These are phyloP conservation scores for Dusona sp. DNA, from an alignment of 2,888 invertebrate species.

Conservation along the genomic window DNA sequence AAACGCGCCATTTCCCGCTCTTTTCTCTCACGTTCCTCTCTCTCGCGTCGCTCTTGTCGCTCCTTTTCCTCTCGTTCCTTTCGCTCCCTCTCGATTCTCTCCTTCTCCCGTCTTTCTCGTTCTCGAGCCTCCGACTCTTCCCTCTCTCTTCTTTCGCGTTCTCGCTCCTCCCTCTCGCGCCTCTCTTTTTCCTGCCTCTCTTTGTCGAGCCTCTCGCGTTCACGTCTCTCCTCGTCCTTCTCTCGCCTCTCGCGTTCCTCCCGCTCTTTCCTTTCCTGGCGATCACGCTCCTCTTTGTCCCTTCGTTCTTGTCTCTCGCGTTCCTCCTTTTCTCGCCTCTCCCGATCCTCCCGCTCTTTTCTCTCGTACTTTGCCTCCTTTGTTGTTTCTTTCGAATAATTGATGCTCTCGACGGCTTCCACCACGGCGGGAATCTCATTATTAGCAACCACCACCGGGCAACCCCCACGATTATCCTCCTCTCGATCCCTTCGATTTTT, in stretches of 20 bases:
- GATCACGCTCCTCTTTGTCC: constrained; percentile 72
- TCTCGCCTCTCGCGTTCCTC: constrained; percentile 79
- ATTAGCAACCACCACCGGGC: background rate
- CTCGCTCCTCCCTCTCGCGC: constrained; percentile 80
- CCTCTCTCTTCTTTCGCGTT: constrained; percentile 77
- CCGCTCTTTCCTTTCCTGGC: constrained; percentile 78
- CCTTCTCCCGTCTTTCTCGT: constrained; percentile 80
- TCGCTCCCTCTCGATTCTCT: constrained; percentile 78
- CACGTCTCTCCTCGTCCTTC: constrained; percentile 77
- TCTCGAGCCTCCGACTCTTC: constrained; percentile 79
- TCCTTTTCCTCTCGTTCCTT: constrained; percentile 78
- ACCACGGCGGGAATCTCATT: background rate
- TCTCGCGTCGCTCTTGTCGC: constrained; percentile 73
- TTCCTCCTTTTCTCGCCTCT: constrained; percentile 79
- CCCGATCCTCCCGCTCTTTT: constrained; percentile 78
- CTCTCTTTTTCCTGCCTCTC: constrained; percentile 77
- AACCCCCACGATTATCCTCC: constrained; percentile 62
- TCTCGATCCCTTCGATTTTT: constrained; percentile 78
- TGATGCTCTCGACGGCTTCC: background rate
- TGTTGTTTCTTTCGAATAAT: background rate
- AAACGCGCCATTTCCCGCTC: constrained; percentile 76
- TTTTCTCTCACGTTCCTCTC: constrained; percentile 77
- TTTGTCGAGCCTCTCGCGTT: constrained; percentile 76
- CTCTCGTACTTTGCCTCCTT: constrained; percentile 76
- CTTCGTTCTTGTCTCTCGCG: constrained; percentile 72